Evolutionary conservation across 2,888 invertebrate species (phyloP).

Genomic region (Drosophila siamana): DNA sequence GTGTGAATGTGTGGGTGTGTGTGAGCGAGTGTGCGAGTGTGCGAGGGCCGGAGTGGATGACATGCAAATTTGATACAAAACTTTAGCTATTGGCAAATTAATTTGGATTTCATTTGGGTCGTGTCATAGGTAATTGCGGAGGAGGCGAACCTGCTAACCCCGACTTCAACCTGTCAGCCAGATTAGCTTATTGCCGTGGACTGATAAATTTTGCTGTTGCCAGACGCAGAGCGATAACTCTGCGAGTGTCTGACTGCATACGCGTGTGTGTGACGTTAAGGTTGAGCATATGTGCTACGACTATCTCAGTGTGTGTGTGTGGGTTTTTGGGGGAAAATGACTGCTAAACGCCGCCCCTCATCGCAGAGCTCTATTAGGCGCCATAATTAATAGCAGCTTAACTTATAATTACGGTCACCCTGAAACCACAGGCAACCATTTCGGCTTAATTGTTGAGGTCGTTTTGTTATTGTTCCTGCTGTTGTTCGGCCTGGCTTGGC

Average conservation of each 20-base stretch:
- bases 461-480: slow-evolving; percentile 34
- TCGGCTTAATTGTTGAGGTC: slow-evolving; percentile 80
- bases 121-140: slow-evolving; percentile 39
- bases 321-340: slow-evolving; percentile 11
- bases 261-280: slow-evolving; percentile 39
- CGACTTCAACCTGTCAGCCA: slow-evolving; percentile 50
- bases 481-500: slow-evolving; percentile 6
- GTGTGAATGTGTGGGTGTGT: neutral
- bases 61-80: slow-evolving; percentile 76
- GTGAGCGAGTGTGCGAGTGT: neutral
- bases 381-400: slow-evolving; percentile 83
- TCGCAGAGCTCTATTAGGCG: slow-evolving; percentile 56
- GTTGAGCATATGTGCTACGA: slow-evolving; percentile 46
- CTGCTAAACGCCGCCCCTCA: slow-evolving; percentile 9
- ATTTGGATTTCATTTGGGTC: slow-evolving; percentile 72
- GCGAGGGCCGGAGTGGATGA: slow-evolving; percentile 35
- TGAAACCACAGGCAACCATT: slow-evolving; percentile 74
- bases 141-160: neutral
- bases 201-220: slow-evolving; percentile 69
- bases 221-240: slow-evolving; percentile 31
- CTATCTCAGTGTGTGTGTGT: neutral
- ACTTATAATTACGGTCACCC: slow-evolving; percentile 82
- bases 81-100: slow-evolving; percentile 74
- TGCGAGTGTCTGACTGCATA: neutral
- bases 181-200: slow-evolving; percentile 60